Evolutionary conservation across 2,888 invertebrate species (phyloP).

Genomic region (Psylliodes chrysocephalus): DNA sequence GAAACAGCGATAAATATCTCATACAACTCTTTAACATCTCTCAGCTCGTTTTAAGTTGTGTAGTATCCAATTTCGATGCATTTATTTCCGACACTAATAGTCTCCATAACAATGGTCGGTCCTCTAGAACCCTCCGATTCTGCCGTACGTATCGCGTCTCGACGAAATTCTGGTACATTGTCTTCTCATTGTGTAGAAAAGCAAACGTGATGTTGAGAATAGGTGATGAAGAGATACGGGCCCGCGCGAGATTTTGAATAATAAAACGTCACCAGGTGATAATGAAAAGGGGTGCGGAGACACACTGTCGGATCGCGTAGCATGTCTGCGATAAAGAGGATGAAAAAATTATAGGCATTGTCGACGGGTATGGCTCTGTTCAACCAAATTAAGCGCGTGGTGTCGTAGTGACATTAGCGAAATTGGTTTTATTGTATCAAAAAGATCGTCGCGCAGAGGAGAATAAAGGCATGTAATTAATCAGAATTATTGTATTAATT

Average conservation of each 20-base stretch:
- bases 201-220: conserved; percentile 33
- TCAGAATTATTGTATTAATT: no score
- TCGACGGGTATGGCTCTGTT: not conserved
- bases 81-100: not conserved
- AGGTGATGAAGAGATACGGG: conserved; percentile 32
- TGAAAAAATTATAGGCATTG: not conserved
- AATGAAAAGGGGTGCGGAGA: conserved; percentile 23
- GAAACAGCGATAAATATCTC: not conserved
- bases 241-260: conserved; percentile 25
- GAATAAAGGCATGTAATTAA: no score
- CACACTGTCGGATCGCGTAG: not conserved
- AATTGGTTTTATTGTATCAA: no score
- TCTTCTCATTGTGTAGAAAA: conserved; percentile 30
- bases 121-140: not conserved
- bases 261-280: conserved; percentile 31
- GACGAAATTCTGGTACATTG: conserved; percentile 25
- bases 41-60: not conserved
- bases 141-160: conserved; percentile 13
- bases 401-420: no score
- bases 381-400: not conserved
- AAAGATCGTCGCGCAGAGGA: no score
- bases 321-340: not conserved
- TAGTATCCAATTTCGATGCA: conserved; percentile 3
- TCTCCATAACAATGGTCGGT: not conserved
- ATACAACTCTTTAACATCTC: not conserved